Percentiles rank a stretch among this genome's conserved stretches.
These are phyloP conservation scores for Uloborus diversus DNA, from an alignment of 1,140 invertebrate genomes.

Conservation along the genomic window DNA sequence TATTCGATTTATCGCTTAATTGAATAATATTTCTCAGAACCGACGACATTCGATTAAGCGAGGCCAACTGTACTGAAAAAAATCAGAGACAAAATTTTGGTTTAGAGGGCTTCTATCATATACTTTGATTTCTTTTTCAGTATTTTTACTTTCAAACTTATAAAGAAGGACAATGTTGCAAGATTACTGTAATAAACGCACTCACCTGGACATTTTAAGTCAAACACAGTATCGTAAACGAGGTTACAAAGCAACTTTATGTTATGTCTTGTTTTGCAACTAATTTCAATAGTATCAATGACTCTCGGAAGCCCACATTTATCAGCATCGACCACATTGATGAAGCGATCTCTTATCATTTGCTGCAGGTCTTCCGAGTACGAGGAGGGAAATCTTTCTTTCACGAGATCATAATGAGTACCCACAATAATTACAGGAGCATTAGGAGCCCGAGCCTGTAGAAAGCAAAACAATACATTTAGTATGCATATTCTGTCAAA, in stretches of 20 bases:
- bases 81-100: too few relatives aligned
- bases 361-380: slow-evolving; percentile 87
- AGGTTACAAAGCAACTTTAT: slow-evolving; percentile 90
- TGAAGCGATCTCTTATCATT: slow-evolving; percentile 87
- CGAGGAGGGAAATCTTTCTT: slow-evolving; percentile 75
- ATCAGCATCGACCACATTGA: slow-evolving; percentile 93
- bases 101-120: too few relatives aligned
- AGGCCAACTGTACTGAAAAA: too few relatives aligned
- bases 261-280: slow-evolving; percentile 88
- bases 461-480: too few relatives aligned
- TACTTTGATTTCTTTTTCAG: too few relatives aligned
- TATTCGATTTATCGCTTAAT: too few relatives aligned
- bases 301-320: slow-evolving; percentile 94
- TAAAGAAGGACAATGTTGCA: too few relatives aligned
- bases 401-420: slow-evolving; percentile 91
- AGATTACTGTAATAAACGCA: not conserved
- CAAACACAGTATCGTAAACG: slow-evolving; percentile 94
- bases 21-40: too few relatives aligned
- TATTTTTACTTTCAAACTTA: too few relatives aligned
- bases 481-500: too few relatives aligned
- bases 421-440: slow-evolving; percentile 94
- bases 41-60: too few relatives aligned
- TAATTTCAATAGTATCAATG: slow-evolving; percentile 90
- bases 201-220: slow-evolving; percentile 80
- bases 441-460: slow-evolving; percentile 86